Evolutionary conservation across 2,888 invertebrate genomes (phyloP), one percentile per base, ranked within the genome.

Genomic region (Acrocyrtus sp.): DNA sequence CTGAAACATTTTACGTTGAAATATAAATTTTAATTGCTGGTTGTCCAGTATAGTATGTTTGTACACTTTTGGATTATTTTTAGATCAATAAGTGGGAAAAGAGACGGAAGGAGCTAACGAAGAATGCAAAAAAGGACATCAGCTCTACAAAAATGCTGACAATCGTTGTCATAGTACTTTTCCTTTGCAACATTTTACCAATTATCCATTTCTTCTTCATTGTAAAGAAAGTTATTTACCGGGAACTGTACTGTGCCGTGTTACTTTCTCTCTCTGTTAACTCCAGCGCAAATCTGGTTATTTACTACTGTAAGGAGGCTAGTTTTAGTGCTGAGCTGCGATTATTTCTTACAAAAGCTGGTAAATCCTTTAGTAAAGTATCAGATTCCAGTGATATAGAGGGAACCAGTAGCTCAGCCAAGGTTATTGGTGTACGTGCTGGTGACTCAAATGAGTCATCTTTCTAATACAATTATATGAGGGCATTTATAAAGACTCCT

Each of bases 141-240:
- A 8, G 21, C 15, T 24, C 45, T 8, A 22, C 21, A 3, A 45
- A 22, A 10, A 60, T 60, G 27, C 47, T 60, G 45, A 5, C 22
- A 8, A 26, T 47, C 3, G 58, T 60, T 2, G 47, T 60, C 26
- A 12, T 27, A 3, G 45, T 45, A 2, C 43, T 60, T 1, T 45
- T 60, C 47, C 8, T 60, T 3, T 47, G 47, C 47, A 41, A 60
- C 29, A 47, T 60, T 27, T 27, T n/a, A 15, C 58, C 24, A 26
- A 27, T 47, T 2, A 15, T 27, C 2, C 21, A 41, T 17, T 60
- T 27, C 17, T 17, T 15, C 5, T 26, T 27, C n/a, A 22, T 60
- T 27, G 4, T 19, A 5, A 2, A 45, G 5, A 15, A 19, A 15
- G 24, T 47, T 1, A 43, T 39, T 15, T 60, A 47, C 47, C 24